phyloP scores from a whole-genome alignment of 2,797 vertebrate genomes.

The Lates japonicus region DNA sequence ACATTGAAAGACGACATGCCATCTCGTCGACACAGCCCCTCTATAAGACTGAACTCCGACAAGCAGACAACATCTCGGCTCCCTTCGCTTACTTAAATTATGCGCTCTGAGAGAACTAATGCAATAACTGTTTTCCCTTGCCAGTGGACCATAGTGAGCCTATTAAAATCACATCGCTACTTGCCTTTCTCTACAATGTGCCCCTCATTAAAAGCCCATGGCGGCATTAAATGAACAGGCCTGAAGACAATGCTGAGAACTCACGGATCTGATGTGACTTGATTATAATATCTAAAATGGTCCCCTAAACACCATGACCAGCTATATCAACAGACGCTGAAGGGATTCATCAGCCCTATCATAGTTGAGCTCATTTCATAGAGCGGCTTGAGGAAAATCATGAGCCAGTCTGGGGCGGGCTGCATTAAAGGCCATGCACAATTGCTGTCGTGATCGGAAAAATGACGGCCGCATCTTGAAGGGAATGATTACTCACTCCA shows the following conservation, averaged over 20 bases:
- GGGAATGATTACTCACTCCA: slow-evolving; percentile 52
- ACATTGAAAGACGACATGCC: slow-evolving; percentile 62
- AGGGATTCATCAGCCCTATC: slow-evolving; percentile 65
- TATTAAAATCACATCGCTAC: slow-evolving; percentile 77
- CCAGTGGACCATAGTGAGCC: slow-evolving; percentile 76
- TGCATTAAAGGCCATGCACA: slow-evolving; percentile 33
- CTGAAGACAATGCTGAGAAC: slow-evolving; percentile 61
- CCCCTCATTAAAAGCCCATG: slow-evolving; percentile 75
- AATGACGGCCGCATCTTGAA: slow-evolving; percentile 43
- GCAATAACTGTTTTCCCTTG: slow-evolving; percentile 67
- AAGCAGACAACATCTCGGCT: slow-evolving; percentile 50
- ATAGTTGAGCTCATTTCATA: slow-evolving; percentile 53
- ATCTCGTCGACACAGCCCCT: slow-evolving; percentile 27
- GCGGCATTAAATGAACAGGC: slow-evolving; percentile 70
- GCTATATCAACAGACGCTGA: slow-evolving; percentile 64
- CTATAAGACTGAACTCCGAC: slow-evolving; percentile 53
- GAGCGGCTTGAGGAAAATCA: slow-evolving; percentile 41
- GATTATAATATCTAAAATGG: slow-evolving; percentile 70
- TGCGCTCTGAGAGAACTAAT: slow-evolving; percentile 64
- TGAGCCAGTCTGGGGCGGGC: slow-evolving; percentile 22
- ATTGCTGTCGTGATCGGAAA: slow-evolving; percentile 47
- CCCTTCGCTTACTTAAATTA: slow-evolving; percentile 64
- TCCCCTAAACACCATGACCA: slow-evolving; percentile 58
- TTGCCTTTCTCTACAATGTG: slow-evolving; percentile 61
- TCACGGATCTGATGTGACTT: slow-evolving; percentile 64